phyloP scores from a whole-genome alignment of 2,113 vertebrate genomes.

The Oxygymnocypris stewartii region DNA sequence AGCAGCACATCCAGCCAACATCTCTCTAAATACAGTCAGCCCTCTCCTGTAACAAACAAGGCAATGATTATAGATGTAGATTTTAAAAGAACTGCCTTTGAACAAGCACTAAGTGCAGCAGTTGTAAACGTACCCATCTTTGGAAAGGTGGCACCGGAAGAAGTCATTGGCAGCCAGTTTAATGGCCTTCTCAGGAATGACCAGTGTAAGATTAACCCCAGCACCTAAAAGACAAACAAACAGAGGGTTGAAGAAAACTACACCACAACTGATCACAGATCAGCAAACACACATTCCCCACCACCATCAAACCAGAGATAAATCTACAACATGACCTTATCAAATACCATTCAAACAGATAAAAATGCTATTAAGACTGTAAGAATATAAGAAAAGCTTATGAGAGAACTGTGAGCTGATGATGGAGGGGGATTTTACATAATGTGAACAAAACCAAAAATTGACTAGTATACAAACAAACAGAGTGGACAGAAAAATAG shows the following conservation, averaged over 20 bases:
- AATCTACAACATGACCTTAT: conserved; percentile 37
- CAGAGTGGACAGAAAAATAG: background rate
- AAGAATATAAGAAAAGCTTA: conserved; percentile 28
- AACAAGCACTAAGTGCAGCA: background rate
- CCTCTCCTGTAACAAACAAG: conserved; percentile 70
- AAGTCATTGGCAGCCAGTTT: conserved; percentile 82
- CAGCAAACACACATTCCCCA: conserved; percentile 54
- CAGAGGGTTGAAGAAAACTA: conserved; percentile 52
- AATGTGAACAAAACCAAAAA: conserved; percentile 35
- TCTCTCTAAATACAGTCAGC: conserved; percentile 77
- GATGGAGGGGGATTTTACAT: conserved; percentile 58
- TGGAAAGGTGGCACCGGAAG: conserved; percentile 76
- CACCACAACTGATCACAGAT: conserved; percentile 3
- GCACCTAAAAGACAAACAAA: conserved; percentile 75
- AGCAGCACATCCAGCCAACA: conserved; percentile 82
- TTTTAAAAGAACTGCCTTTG: background rate
- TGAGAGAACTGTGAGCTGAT: conserved; percentile 45
- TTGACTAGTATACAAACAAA: conserved; percentile 31
- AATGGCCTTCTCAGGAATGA: conserved; percentile 82
- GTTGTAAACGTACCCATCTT: conserved; percentile 70
- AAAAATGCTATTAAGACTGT: conserved; percentile 29
- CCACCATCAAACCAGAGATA: conserved; percentile 62
- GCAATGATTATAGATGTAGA: background rate
- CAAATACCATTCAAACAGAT: conserved; percentile 27
- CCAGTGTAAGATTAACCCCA: conserved; percentile 79